A percentile compares a stretch with the other conserved stretches of the same genome.
Conservation (phyloP, 2,888 invertebrate species). For the Pseudoips prasinana region DNA sequence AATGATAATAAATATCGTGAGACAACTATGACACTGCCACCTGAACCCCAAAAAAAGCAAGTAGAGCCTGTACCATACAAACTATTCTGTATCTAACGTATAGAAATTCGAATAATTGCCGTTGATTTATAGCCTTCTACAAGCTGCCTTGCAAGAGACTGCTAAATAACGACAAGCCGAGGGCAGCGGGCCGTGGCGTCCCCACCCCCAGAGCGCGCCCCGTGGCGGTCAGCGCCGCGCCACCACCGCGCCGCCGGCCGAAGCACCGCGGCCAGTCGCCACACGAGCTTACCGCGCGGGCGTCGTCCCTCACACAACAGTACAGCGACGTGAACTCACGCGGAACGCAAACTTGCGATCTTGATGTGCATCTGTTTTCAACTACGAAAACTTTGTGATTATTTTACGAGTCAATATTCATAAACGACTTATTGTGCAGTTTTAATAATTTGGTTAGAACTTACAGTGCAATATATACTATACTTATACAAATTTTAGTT, state of each 20-base stretch:
- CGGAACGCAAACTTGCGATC: conserved; percentile 38
- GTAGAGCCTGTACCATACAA: too few relatives aligned
- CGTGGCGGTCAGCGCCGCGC: conserved; percentile 9
- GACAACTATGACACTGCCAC: too few relatives aligned
- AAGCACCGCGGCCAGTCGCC: conserved; percentile 4
- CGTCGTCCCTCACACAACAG: conserved; percentile 9
- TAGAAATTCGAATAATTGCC: too few relatives aligned
- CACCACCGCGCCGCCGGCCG: conserved; percentile 5
- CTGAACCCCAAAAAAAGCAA: too few relatives aligned
- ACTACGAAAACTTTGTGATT: conserved; percentile 16
- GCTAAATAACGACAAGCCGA: background rate
- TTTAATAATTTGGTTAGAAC: conserved; percentile 1
- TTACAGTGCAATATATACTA: too few relatives aligned
- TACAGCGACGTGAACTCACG: conserved; percentile 32
- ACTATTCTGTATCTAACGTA: too few relatives aligned
- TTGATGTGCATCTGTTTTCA: conserved; percentile 32
- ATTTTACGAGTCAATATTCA: background rate
- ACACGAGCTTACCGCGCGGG: conserved; percentile 12
- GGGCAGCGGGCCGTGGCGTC: conserved; percentile 12
- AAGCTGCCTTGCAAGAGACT: too few relatives aligned
- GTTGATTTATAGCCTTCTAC: too few relatives aligned
- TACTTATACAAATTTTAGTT: too few relatives aligned
- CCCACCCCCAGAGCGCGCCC: conserved; percentile 27
- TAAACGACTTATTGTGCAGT: conserved; percentile 7
- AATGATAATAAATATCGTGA: too few relatives aligned